These are phyloP conservation scores for Valencia hispanica DNA, from an alignment of 2,797 vertebrate genomes.

Conservation along the genomic window DNA sequence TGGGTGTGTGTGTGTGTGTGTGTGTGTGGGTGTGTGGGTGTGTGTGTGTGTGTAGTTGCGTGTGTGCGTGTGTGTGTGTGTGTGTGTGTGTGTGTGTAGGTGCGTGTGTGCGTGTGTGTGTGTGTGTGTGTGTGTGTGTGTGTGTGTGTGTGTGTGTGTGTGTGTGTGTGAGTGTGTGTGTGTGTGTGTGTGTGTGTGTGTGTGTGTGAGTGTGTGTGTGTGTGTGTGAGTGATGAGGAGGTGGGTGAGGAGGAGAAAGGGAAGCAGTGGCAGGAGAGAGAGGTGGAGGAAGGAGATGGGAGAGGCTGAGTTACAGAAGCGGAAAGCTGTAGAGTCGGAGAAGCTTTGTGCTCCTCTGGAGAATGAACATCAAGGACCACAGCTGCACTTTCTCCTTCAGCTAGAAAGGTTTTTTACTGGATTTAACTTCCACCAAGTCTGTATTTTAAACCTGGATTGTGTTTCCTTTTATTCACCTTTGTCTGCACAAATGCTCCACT, in stretches of 20 bases:
- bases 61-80: constrained; percentile 12
- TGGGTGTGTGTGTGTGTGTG: constrained; percentile 14
- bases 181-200: constrained; percentile 13
- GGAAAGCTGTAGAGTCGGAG: constrained; percentile 41
- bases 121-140: not conserved
- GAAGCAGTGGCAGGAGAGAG: constrained; percentile 30
- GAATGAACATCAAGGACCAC: constrained; percentile 45
- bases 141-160: constrained; percentile 26
- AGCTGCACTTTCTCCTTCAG: constrained; percentile 32
- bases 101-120: constrained; percentile 23
- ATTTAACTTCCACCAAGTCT: constrained; percentile 43
- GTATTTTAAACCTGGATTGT: constrained; percentile 43
- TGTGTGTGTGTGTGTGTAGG: constrained; percentile 15
- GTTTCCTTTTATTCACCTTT: constrained; percentile 14
- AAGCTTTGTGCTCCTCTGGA: constrained; percentile 37
- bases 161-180: constrained; percentile 12
- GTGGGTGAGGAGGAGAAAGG: constrained; percentile 17
- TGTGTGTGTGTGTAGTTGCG: too few relatives aligned
- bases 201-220: constrained; percentile 25
- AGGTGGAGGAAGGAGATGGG: constrained; percentile 30
- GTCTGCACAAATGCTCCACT: constrained; percentile 9
- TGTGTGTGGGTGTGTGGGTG: constrained; percentile 21
- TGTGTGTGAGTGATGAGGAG: constrained; percentile 30
- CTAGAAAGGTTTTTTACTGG: constrained; percentile 38
- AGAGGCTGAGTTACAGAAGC: constrained; percentile 56